phyloP scores from a whole-genome alignment of 2,113 vertebrate genomes.

The Grus americana region DNA sequence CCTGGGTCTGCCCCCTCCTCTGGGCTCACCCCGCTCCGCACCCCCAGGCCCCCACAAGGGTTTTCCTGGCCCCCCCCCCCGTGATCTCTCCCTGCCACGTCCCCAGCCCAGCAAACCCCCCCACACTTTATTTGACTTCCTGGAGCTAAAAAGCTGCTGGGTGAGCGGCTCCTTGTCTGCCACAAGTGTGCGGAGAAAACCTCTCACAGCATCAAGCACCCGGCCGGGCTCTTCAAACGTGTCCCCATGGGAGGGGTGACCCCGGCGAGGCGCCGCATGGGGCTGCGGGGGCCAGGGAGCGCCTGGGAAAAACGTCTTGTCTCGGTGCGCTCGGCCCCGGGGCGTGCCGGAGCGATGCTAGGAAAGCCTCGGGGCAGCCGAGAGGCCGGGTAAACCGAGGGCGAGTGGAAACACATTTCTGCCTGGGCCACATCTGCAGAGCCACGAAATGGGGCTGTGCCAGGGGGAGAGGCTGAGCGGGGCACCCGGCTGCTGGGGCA shows the following conservation, averaged over 20 bases:
- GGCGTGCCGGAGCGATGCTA: rapidly evolving
- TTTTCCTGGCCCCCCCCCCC: not conserved
- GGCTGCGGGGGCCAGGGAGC: not conserved
- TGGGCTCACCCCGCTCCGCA: rapidly evolving
- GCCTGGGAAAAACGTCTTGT: rapidly evolving
- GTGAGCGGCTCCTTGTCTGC: not conserved
- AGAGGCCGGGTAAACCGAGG: rapidly evolving
- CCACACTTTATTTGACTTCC: not conserved
- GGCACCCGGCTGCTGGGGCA: not conserved
- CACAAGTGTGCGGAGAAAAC: not conserved
- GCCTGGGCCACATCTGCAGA: not conserved
- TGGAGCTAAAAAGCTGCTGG: not conserved
- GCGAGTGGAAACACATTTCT: not conserved
- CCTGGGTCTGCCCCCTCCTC: not conserved
- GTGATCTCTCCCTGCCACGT: not conserved
- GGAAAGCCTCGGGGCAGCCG: not conserved
- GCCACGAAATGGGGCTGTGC: not conserved
- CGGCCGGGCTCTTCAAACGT: rapidly evolving
- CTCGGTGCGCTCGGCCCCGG: rapidly evolving
- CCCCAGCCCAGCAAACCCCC: not conserved
- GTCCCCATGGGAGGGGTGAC: not conserved
- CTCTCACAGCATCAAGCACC: not conserved
- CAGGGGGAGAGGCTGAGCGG: not conserved
- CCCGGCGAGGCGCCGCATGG: rapidly evolving
- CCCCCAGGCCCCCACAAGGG: not conserved